Base-by-base conservation (phyloP, 2,888 invertebrate genomes). In the Ferdinandea cuprea region DNA sequence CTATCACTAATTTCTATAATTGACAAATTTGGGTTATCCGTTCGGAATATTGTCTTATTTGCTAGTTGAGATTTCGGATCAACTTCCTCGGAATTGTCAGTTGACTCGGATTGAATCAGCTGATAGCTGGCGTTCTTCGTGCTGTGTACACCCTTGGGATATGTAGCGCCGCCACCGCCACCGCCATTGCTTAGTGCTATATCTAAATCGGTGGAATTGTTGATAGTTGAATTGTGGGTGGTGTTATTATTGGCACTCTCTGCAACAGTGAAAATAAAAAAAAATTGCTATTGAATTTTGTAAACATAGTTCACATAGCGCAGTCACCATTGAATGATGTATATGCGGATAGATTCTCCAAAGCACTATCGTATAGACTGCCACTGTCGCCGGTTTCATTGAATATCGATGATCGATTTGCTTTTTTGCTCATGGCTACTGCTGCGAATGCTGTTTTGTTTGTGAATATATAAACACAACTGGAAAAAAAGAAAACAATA, bases 1-100 rank as follows among this genome's bases (percentile, higher is more conserved):
- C 87, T 88, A 85, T 89, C 88, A 86, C 88, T 90, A 73, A 90
- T 91, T 87, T 91, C 90, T 88, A 91, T 91, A 91, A 91, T 91
- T 90, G 91, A 89, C 90, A 90, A 88, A 86, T 91, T 87, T 85
- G 91, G 90, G 87, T 91, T 90, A 88, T 89, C 88, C 71, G 86
- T 87, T 86, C 89, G 90, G 66, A 90, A 91, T 89, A 91, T 90
- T 88, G 90, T 90, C 88, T 90, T 90, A 87, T 89, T 90, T 69
- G 91, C 90, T 88, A 91, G 86, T 85, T 89, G 89, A 37, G 90
- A 90, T 86, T 91, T 91, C 6, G 90, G 89, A 86, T 91, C 90
- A 32, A 90, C 90, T 85, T 91, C 91, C 59, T 90, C 90, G 15
- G 89, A 89, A 72, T 88, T 88, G 65, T 91, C 89, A 3, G 87